Percentiles rank a stretch among this genome's conserved stretches.
These are phyloP conservation scores for Xenopus petersii DNA, from an alignment of 2,797 vertebrate genomes.

Conservation along the genomic window DNA sequence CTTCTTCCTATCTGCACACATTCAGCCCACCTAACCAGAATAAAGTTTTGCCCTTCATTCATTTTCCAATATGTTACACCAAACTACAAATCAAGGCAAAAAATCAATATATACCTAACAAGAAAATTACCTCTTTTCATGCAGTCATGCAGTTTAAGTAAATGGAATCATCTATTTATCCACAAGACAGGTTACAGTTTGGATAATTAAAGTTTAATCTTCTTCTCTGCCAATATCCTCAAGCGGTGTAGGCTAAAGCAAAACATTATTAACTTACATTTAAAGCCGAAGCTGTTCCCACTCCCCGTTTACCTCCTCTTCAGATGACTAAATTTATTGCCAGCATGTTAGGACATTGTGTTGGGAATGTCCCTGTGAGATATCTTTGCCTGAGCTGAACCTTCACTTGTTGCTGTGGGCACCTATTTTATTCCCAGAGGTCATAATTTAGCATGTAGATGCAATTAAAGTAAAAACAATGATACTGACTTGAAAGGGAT, in stretches of 20 bases:
- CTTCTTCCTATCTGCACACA: too few relatives aligned
- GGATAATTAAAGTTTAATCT: conserved; percentile 48
- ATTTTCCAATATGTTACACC: too few relatives aligned
- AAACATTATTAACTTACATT: conserved; percentile 53
- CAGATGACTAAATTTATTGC: conserved; percentile 52
- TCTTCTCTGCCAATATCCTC: conserved; percentile 47
- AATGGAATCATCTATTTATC: conserved; percentile 37
- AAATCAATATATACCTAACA: not conserved
- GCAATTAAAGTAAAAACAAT: not conserved
- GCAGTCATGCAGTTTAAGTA: conserved; percentile 14
- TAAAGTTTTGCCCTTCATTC: too few relatives aligned
- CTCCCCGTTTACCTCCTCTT: conserved; percentile 49
- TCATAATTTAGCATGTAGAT: conserved; percentile 11
- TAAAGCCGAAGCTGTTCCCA: conserved; percentile 43
- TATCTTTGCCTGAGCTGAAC: conserved; percentile 47
- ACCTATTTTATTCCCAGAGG: conserved; percentile 13
- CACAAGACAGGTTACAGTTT: conserved; percentile 55
- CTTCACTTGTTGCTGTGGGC: conserved; percentile 42
- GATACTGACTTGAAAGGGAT: not conserved
- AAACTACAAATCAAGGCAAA: not conserved
- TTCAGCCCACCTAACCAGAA: too few relatives aligned
- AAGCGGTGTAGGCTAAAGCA: conserved; percentile 46
- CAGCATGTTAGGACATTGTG: conserved; percentile 49
- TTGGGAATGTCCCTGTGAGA: conserved; percentile 48
- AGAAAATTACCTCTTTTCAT: not conserved